Evolutionary conservation across 2,113 vertebrate species (phyloP).

Genomic region (Sinocyclocheilus maitianheensis): DNA sequence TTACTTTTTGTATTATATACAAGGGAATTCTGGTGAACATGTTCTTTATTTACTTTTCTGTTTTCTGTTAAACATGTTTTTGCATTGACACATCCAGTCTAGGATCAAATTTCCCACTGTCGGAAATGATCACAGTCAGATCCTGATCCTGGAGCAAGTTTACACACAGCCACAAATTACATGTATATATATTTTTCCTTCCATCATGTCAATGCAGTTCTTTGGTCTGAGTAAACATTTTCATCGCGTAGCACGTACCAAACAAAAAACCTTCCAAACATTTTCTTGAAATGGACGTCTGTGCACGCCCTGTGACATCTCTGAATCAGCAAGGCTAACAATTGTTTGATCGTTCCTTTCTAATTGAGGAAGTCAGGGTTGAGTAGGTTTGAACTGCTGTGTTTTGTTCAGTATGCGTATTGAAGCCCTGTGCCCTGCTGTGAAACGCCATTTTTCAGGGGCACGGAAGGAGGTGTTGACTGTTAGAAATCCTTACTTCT

Average conservation of each 20-base stretch:
- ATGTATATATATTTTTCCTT: background rate
- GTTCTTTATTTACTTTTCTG: background rate
- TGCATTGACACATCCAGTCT: background rate
- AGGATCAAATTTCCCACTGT: background rate
- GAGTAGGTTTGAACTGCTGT: conserved; percentile 15
- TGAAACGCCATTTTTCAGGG: conserved; percentile 8
- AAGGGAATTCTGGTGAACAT: background rate
- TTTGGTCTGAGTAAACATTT: background rate
- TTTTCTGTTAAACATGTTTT: background rate
- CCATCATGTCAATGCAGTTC: background rate
- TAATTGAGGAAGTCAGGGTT: conserved; percentile 12
- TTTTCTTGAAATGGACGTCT: background rate
- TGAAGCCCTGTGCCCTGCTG: background rate
- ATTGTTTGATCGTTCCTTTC: conserved; percentile 12
- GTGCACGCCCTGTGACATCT: background rate
- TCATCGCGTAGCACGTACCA: background rate
- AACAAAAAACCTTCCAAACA: background rate
- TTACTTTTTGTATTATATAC: background rate
- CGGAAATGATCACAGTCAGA: background rate
- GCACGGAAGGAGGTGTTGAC: background rate
- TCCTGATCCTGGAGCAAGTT: too few relatives aligned
- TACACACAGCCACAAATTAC: background rate
- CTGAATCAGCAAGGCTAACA: background rate
- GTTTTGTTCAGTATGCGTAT: conserved; percentile 18
- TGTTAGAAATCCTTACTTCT: conserved; percentile 2